These are phyloP conservation scores for Solea solea DNA, from an alignment of 2,113 vertebrate species.

Conservation along the genomic window DNA sequence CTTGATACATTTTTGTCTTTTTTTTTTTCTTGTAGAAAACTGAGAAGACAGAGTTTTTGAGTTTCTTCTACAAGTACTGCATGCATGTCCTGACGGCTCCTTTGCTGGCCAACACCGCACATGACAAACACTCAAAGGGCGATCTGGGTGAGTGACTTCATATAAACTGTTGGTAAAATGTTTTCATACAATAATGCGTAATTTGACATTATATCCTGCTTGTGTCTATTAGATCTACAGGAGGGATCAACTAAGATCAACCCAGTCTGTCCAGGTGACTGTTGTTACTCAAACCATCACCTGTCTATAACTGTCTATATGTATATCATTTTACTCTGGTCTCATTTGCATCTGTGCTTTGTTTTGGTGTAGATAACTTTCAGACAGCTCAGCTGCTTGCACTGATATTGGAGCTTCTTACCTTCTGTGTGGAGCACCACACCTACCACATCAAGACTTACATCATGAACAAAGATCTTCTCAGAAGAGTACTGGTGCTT, in stretches of 20 bases:
- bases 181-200: neutral
- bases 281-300: neutral
- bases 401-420: slow-evolving; percentile 95
- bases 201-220: neutral
- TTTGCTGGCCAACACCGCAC: slow-evolving; percentile 94
- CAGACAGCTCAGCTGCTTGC: slow-evolving; percentile 97
- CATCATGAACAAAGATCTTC: slow-evolving; percentile 98
- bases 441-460: slow-evolving; percentile 99
- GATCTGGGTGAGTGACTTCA: slow-evolving; percentile 10
- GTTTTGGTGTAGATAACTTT: slow-evolving; percentile 88
- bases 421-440: slow-evolving; percentile 97
- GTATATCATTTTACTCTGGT: slow-evolving; percentile 18
- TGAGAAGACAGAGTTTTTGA: slow-evolving; percentile 97
- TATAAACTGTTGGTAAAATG: neutral
- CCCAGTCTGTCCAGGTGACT: slow-evolving; percentile 92
- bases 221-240: slow-evolving; percentile 83
- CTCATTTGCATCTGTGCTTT: slow-evolving; percentile 8
- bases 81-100: slow-evolving; percentile 98
- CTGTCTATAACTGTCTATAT: neutral
- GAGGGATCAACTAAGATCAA: slow-evolving; percentile 88
- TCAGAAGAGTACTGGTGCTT: slow-evolving; percentile 94
- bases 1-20: neutral
- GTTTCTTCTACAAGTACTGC: slow-evolving; percentile 99
- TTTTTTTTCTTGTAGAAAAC: slow-evolving; percentile 89
- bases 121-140: slow-evolving; percentile 93